Conservation (phyloP, 2,888 invertebrate genomes). For the Drosophila histrio region DNA sequence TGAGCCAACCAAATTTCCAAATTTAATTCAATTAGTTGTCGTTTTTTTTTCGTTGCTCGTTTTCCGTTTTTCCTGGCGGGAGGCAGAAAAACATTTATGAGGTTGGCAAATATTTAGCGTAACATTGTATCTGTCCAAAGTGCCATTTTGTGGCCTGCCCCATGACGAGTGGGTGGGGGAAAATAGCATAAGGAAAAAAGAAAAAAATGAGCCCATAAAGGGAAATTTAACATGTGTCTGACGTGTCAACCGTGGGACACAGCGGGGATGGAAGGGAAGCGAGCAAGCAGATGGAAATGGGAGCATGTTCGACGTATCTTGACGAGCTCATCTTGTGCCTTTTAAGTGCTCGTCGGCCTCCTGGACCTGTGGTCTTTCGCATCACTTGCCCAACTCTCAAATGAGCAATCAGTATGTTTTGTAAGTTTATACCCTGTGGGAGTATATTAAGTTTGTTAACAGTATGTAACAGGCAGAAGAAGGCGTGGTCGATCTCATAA, state of each 20-base stretch:
- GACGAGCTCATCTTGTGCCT: constrained; percentile 73
- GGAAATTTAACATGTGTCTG: constrained; percentile 67
- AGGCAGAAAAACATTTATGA: constrained; percentile 22
- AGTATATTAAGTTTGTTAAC: no score
- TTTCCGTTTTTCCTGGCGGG: constrained; percentile 3
- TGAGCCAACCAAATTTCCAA: constrained; percentile 54
- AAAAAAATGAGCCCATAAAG: constrained; percentile 23
- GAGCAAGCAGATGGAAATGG: background rate
- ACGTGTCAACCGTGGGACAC: background rate
- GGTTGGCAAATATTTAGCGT: constrained; percentile 54
- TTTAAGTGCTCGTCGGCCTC: constrained; percentile 57
- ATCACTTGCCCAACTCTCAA: background rate
- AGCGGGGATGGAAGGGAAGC: background rate
- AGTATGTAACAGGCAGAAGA: no score
- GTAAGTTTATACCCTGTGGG: no score
- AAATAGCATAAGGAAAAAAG: background rate
- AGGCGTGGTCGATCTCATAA: no score
- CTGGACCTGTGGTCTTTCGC: constrained; percentile 13
- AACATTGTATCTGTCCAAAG: constrained; percentile 42
- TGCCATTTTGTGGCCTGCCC: constrained; percentile 41
- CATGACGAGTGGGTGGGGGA: constrained; percentile 5
- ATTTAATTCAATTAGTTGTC: constrained; percentile 69
- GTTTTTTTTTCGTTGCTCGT: background rate
- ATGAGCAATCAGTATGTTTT: constrained; percentile 25
- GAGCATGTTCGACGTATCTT: constrained; percentile 46